Conservation (phyloP, 2,797 vertebrate species). For the Pipistrellus nathusii region DNA sequence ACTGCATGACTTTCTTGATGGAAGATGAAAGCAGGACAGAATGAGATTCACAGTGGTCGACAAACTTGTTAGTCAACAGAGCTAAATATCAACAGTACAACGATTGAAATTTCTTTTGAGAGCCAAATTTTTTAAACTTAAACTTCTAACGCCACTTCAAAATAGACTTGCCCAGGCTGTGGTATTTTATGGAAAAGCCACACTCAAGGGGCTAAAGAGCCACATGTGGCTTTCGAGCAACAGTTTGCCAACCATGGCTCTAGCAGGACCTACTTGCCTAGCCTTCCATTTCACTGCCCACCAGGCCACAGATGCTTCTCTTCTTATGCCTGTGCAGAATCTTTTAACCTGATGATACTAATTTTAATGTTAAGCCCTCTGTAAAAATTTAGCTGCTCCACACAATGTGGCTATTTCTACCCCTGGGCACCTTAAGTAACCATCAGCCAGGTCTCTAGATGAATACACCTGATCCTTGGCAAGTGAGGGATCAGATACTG, state of each 20-base stretch:
- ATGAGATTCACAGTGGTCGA: no score
- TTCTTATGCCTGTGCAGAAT: background rate
- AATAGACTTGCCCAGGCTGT: no score
- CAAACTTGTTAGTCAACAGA: no score
- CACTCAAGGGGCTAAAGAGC: no score
- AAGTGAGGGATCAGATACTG: background rate
- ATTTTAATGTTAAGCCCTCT: background rate
- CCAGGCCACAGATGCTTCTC: background rate
- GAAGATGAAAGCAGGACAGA: no score
- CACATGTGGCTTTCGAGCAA: no score
- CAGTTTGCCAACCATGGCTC: background rate
- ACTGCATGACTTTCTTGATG: no score
- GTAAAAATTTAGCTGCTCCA: background rate
- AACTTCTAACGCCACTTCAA: no score
- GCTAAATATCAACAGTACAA: no score
- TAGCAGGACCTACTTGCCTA: background rate
- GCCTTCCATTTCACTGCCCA: background rate
- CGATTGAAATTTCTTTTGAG: no score
- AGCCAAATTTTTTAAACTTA: no score
- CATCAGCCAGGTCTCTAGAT: background rate
- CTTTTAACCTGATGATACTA: background rate
- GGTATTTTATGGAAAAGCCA: no score
- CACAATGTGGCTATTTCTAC: background rate
- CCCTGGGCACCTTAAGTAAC: background rate
- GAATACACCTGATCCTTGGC: background rate